phyloP scores from a whole-genome alignment of 2,113 vertebrate genomes.

The Anas platyrhynchos region DNA sequence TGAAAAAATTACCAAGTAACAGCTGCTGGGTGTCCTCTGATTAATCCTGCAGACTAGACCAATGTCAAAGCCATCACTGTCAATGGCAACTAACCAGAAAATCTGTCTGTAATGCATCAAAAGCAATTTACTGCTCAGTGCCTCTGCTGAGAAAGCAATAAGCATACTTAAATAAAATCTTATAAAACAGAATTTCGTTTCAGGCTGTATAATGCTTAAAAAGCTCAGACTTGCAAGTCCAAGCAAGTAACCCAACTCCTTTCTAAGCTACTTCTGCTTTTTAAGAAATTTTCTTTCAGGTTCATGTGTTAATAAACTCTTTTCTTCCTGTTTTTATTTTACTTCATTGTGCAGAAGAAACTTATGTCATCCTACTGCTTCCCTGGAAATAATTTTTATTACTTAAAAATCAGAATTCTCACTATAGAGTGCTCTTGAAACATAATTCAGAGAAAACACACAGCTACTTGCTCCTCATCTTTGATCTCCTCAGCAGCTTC shows the following conservation, averaged over 20 bases:
- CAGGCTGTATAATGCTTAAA: not conserved
- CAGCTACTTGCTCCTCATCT: not conserved
- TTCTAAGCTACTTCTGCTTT: not conserved
- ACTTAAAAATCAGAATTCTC: not conserved
- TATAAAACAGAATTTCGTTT: not conserved
- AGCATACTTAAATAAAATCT: not conserved
- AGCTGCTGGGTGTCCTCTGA: slow-evolving; percentile 43
- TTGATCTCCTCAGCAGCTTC: not conserved
- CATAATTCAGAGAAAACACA: not conserved
- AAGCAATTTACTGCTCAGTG: slow-evolving; percentile 57
- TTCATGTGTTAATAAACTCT: not conserved
- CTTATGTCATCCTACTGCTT: not conserved
- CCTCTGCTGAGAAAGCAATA: slow-evolving; percentile 37
- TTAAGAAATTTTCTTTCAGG: not conserved
- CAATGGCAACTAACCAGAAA: slow-evolving; percentile 38
- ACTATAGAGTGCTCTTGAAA: not conserved
- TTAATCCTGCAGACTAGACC: slow-evolving; percentile 27
- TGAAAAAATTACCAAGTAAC: not conserved
- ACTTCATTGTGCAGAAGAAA: not conserved
- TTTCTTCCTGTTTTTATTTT: not conserved
- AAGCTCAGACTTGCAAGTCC: not conserved
- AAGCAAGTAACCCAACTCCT: not conserved
- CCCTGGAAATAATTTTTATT: not conserved
- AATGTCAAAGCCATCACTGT: slow-evolving; percentile 49
- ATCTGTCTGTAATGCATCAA: slow-evolving; percentile 48